Conservation (phyloP, 2,797 vertebrate species). For the Peromyscus attwateri region DNA sequence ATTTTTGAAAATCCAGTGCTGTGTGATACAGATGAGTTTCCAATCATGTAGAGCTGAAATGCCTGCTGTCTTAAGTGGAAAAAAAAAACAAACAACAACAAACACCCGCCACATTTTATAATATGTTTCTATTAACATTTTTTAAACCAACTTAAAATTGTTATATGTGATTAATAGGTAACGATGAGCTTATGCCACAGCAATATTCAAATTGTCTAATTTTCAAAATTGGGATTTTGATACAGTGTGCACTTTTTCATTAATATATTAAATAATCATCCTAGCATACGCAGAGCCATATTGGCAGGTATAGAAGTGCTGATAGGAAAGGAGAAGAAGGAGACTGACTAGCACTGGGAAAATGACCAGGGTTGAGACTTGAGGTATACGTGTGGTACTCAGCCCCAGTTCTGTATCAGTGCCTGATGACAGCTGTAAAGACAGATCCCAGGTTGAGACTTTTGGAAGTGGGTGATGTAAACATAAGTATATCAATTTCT, state of each 20-base stretch:
- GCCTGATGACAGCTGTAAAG: not conserved
- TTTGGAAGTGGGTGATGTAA: slow-evolving; percentile 46
- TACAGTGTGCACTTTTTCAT: not conserved
- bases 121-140: not conserved
- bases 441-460: slow-evolving; percentile 10
- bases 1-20: slow-evolving; percentile 4
- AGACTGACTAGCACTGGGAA: not conserved
- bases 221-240: slow-evolving; percentile 32
- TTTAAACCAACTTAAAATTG: not conserved
- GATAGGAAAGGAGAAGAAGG: not conserved
- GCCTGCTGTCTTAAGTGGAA: not conserved
- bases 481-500: slow-evolving; percentile 31
- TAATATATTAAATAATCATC: not conserved
- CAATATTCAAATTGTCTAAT: slow-evolving; percentile 14
- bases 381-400: not conserved
- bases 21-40: not conserved
- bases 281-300: not conserved
- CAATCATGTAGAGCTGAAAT: not conserved
- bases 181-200: not conserved
- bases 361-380: not conserved
- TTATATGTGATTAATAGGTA: not conserved
- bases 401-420: not conserved
- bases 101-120: not conserved
- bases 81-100: not conserved
- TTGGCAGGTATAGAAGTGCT: not conserved